Conservation (phyloP, 2,888 invertebrate genomes). For the Ctena decussata region DNA sequence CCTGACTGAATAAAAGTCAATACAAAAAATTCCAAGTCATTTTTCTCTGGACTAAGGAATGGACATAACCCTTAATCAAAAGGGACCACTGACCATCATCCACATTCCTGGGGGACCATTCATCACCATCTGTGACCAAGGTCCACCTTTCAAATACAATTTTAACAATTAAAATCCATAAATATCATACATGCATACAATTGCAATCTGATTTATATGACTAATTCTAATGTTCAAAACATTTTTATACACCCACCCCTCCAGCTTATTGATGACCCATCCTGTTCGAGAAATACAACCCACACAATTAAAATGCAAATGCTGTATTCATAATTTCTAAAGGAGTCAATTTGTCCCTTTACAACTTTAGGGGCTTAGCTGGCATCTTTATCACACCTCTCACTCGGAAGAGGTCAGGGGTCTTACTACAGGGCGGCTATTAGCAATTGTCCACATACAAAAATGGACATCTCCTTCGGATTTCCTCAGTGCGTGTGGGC, state of each 20-base stretch:
- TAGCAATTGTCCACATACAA: slow-evolving; percentile 49
- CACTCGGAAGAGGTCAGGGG: slow-evolving; percentile 55
- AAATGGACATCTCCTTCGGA: slow-evolving; percentile 34
- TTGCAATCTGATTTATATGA: slow-evolving; percentile 7
- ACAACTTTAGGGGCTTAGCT: slow-evolving; percentile 27
- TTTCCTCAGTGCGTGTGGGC: slow-evolving; percentile 64
- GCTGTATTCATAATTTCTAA: slow-evolving; percentile 67
- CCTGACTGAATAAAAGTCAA: no score
- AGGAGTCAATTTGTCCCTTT: slow-evolving; percentile 68
- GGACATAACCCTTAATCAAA: neutral
- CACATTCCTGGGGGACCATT: neutral
- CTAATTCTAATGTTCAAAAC: slow-evolving; percentile 20
- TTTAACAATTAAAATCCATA: slow-evolving; percentile 3
- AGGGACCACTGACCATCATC: neutral
- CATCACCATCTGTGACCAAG: neutral
- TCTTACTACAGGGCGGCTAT: slow-evolving; percentile 53
- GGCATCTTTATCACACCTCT: slow-evolving; percentile 25
- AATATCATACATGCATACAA: slow-evolving; percentile 6
- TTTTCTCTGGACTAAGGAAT: neutral
- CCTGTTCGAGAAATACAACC: slow-evolving; percentile 49
- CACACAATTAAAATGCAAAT: slow-evolving; percentile 70
- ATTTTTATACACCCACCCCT: slow-evolving; percentile 36
- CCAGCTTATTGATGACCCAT: slow-evolving; percentile 46
- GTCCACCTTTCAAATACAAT: neutral
- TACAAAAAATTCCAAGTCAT: neutral